Evolutionary conservation across 35 echinoderm and acorn worm species (phyloP).

Genomic region (Patiria miniata): DNA sequence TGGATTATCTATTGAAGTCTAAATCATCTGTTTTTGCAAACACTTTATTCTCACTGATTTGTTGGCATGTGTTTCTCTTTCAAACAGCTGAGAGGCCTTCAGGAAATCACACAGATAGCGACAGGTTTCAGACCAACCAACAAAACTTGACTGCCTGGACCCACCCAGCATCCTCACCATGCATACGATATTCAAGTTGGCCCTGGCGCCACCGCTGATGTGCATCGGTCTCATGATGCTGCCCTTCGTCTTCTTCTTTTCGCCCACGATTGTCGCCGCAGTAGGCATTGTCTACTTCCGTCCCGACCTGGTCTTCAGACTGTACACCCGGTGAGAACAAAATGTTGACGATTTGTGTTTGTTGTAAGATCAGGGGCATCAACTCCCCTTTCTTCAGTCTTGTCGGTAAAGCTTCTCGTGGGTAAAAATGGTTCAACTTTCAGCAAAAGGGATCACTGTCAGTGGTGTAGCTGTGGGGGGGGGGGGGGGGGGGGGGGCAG

Average conservation of each 20-base stretch:
- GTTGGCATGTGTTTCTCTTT: no score
- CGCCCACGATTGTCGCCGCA: neutral
- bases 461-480: neutral
- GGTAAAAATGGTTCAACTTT: neutral
- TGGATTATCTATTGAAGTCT: no score
- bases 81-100: no score
- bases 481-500: no score
- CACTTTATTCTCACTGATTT: no score
- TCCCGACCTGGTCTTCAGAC: neutral
- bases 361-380: no score
- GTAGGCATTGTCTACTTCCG: neutral
- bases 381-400: neutral
- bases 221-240: slow-evolving; percentile 15
- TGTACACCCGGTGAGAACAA: slow-evolving; percentile 14
- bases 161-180: neutral
- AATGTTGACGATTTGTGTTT: neutral
- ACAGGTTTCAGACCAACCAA: no score
- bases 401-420: neutral
- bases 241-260: slow-evolving; percentile 10
- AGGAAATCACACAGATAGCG: no score
- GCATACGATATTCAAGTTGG: neutral
- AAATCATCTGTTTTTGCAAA: no score
- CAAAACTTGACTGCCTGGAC: no score
- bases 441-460: neutral
- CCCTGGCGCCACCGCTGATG: neutral